Percentiles rank a stretch among this genome's conserved stretches.
phyloP scores from a whole-genome alignment of 2,113 vertebrate species.

The Ginglymostoma cirratum region DNA sequence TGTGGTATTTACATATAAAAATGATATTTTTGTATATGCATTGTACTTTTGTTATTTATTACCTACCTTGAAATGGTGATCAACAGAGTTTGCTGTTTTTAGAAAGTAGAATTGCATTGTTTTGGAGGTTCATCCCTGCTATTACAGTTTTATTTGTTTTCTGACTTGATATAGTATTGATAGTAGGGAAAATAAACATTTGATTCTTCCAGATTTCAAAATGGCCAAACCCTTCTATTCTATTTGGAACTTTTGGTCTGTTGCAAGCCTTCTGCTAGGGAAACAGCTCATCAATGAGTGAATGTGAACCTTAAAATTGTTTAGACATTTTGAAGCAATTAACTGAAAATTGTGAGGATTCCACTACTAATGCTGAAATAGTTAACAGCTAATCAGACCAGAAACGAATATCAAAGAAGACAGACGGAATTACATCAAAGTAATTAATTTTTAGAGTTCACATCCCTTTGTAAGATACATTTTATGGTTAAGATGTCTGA shows the following conservation, averaged over 20 bases:
- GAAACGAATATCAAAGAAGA: not conserved
- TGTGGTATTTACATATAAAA: not conserved
- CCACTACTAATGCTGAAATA: not conserved
- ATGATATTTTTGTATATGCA: not conserved
- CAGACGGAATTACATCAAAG: not conserved
- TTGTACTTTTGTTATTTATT: not conserved
- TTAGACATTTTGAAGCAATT: not conserved
- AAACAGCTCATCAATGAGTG: not conserved
- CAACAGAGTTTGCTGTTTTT: not conserved
- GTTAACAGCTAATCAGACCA: not conserved
- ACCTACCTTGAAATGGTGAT: not conserved
- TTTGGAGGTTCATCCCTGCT: not conserved
- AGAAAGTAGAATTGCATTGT: not conserved
- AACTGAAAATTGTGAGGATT: not conserved
- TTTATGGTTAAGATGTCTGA: slow-evolving; percentile 25
- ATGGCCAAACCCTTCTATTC: not conserved
- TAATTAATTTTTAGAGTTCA: not conserved
- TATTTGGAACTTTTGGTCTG: not conserved
- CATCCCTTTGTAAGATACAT: not conserved
- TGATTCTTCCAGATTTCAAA: not conserved
- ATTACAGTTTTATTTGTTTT: not conserved
- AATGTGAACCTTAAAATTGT: not conserved
- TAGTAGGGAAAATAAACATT: not conserved
- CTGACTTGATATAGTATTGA: not conserved
- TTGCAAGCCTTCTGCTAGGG: not conserved